Evolutionary conservation across 2,888 invertebrate genomes (phyloP), one percentile per base, ranked within the genome.

Genomic region (Bugulina stolonifera): DNA sequence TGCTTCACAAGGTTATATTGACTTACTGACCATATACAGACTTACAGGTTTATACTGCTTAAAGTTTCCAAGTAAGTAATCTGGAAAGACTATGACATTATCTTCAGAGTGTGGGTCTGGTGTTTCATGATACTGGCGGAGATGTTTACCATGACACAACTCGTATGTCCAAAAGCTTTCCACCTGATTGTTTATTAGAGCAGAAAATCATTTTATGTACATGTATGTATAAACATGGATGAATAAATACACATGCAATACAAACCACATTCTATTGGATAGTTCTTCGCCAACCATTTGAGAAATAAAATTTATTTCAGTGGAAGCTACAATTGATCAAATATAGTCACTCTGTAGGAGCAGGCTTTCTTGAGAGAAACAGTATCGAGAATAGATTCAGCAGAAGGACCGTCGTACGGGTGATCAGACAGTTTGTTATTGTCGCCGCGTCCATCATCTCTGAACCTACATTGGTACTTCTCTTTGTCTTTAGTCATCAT

Each of bases 51-150:
- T 2, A 2, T 71, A 54, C 35, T 54, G n/a, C n/a, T 77, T 79
- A 71, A 75, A 83, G 57, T 82, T 80, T 10, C 76, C 76, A 14
- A 78, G 71, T 22, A 73, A 69, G 25, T 69, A 69, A 22, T 91
- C 0, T 91, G 88, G 82, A 64, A 14, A n/a, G 29, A 64, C 64
- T 29, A 64, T 64, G 2, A 18, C 18, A 25, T 32, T n/a, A 5
- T 32, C 64, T 5, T 64, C 64, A 32, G 64, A 64, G 10, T 64
- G 22, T 32, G 32, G 91, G 83, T 94, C 95, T 77, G 93, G 89
- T 79, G 94, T 94, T 82, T 98, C 97, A 83, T 99, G 97, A 82
- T 93, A 99, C 82, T 99, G 98, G 34, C 93, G 88, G 1, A 98
- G 89, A 82, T 91, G 91, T 77, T 89, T 88, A 0, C 96, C 96